These are phyloP conservation scores for Metallyticus violacea DNA, from an alignment of 2,888 invertebrate species.

Conservation along the genomic window DNA sequence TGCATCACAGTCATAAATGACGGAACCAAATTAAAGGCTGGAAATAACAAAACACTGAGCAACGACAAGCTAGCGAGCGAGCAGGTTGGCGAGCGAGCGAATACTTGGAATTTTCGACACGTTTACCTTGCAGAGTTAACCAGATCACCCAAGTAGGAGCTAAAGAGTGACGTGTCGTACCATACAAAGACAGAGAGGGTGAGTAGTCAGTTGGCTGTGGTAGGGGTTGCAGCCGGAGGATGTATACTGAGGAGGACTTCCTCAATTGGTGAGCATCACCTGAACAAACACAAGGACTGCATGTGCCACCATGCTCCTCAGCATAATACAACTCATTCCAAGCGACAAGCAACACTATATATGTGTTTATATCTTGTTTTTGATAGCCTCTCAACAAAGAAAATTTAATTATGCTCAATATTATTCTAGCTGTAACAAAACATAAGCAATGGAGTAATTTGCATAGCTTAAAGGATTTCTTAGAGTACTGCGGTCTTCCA, in stretches of 20 bases:
- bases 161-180: slow-evolving; percentile 41
- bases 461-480: background rate
- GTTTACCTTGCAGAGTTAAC: slow-evolving; percentile 21
- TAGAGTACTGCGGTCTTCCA: background rate
- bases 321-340: background rate
- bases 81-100: slow-evolving; percentile 14
- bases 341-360: background rate
- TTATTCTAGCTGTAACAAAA: background rate
- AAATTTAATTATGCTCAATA: background rate
- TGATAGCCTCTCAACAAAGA: background rate
- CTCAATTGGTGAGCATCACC: slow-evolving; percentile 20
- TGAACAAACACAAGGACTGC: slow-evolving; percentile 21
- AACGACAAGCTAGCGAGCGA: background rate
- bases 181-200: slow-evolving; percentile 30
- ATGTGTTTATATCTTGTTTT: background rate
- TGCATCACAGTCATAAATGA: background rate
- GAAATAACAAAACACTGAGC: slow-evolving; percentile 17
- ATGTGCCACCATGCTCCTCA: slow-evolving; percentile 8
- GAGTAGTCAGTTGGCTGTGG: background rate
- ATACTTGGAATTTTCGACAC: slow-evolving; percentile 5
- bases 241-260: background rate
- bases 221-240: background rate
- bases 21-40: background rate
- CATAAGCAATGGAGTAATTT: background rate
- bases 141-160: background rate